Evolutionary conservation across 2,888 invertebrate genomes (phyloP).

Genomic region (Drosophila cognata): DNA sequence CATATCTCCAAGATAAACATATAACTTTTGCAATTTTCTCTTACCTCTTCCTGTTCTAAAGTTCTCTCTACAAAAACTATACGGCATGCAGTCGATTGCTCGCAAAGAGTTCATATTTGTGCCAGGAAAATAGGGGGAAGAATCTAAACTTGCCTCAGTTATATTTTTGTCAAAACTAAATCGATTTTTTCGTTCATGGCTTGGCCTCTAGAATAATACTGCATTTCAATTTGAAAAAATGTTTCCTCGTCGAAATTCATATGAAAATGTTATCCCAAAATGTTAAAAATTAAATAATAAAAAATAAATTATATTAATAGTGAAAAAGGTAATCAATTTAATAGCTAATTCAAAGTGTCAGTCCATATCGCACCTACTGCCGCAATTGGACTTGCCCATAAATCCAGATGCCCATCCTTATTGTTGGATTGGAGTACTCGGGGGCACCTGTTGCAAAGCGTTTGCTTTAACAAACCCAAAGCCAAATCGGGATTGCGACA

Average conservation of each 20-base stretch:
- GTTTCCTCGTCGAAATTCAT: background rate
- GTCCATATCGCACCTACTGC: conserved; percentile 50
- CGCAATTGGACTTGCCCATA: conserved; percentile 13
- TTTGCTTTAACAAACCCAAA: conserved; percentile 46
- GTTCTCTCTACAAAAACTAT: background rate
- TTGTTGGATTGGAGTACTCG: conserved; percentile 13
- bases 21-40: conserved; percentile 28
- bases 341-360: conserved; percentile 58
- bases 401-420: conserved; percentile 29
- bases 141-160: background rate
- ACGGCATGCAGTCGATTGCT: background rate
- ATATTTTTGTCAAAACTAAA: conserved; percentile 13
- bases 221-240: background rate
- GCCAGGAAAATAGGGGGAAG: background rate
- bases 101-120: background rate
- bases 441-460: conserved; percentile 54
- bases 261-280: background rate
- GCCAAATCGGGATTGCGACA: conserved; percentile 76
- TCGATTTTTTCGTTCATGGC: background rate
- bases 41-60: conserved; percentile 30
- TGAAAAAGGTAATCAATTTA: conserved; percentile 45
- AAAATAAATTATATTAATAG: background rate
- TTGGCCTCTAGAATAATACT: background rate
- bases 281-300: background rate
- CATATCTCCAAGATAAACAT: conserved; percentile 3